Base-by-base conservation (phyloP, 2,888 invertebrate species). In the Iselma pallidipennis region DNA sequence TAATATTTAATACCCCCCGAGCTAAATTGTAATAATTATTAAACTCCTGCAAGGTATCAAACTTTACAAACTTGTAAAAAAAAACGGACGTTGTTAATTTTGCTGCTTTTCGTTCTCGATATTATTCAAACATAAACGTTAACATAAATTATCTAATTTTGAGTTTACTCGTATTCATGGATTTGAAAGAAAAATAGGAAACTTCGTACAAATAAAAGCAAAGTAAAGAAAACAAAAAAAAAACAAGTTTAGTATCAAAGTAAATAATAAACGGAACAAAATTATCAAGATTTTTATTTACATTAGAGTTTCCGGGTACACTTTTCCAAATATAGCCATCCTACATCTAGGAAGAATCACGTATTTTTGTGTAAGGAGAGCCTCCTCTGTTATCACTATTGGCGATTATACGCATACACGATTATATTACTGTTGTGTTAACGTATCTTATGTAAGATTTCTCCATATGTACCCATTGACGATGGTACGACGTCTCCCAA, bases 401-500 rank as follows among this genome's bases (percentile, higher is more conserved):
- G n/a, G n/a, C n/a, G n/a, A n/a, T n/a, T n/a, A n/a, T n/a, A n/a
- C n/a, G n/a, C n/a, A n/a, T n/a, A n/a, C n/a, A n/a, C n/a, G n/a
- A n/a, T n/a, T 45, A 19, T 45, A 45, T 21, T n/a, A n/a, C n/a
- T 45, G 21, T 45, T 45, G 45, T 21, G 6, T 12, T 21, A 21
- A 5, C 6, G 3, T 25, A 25, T 25, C 25, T 25, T 25, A 4
- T 25, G 25, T 4, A 25, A 25, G 25, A 25, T 25, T 25, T 25
- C 25, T 25, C 4, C 25, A 25, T 25, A 3, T 3, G 25, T 25
- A n/a, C n/a, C n/a, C n/a, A n/a, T 25, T 25, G 5, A 12, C 19
- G 10, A 55, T 28, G 57, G 59, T 63, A 56, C 55, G 28, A 59
- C 56, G 33, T 45, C n/a, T n/a, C n/a, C n/a, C 49, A 26, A 64